Conservation (phyloP, 2,888 invertebrate genomes). For the Halictus quadricinctus region DNA sequence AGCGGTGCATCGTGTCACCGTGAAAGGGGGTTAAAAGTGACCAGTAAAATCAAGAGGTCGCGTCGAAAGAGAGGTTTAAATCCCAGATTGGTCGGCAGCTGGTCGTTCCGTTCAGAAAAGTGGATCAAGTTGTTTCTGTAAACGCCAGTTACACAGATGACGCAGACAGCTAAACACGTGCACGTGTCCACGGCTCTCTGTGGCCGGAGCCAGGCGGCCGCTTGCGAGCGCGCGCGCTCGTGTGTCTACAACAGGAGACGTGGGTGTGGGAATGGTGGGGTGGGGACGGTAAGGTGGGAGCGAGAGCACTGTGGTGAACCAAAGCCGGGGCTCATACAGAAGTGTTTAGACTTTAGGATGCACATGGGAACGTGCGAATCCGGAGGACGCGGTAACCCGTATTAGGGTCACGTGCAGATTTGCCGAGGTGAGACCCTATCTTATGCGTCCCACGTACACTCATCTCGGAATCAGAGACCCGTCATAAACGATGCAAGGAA, state of each 20-base stretch:
- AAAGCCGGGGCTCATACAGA: constrained; percentile 64
- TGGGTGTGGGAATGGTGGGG: background rate
- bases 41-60: constrained; percentile 26
- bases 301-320: constrained; percentile 46
- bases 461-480: constrained; percentile 79
- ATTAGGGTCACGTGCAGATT: constrained; percentile 81
- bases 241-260: background rate
- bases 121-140: constrained; percentile 60
- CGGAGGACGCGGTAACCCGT: constrained; percentile 72
- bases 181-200: background rate
- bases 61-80: constrained; percentile 11
- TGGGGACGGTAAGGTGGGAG: constrained; percentile 1
- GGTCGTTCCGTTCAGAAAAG: constrained; percentile 34
- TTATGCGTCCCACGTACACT: constrained; percentile 79
- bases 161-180: constrained; percentile 41
- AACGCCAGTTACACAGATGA: constrained; percentile 47
- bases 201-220: background rate
- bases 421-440: constrained; percentile 74
- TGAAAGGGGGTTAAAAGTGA: constrained; percentile 18
- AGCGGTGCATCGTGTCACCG: background rate
- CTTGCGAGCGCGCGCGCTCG: background rate
- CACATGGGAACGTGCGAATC: constrained; percentile 74
- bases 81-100: constrained; percentile 17
- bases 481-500: constrained; percentile 78
- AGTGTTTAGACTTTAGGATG: constrained; percentile 74